Evolutionary conservation across 2,113 vertebrate genomes (phyloP).

Genomic region (Myxocyprinus asiaticus): DNA sequence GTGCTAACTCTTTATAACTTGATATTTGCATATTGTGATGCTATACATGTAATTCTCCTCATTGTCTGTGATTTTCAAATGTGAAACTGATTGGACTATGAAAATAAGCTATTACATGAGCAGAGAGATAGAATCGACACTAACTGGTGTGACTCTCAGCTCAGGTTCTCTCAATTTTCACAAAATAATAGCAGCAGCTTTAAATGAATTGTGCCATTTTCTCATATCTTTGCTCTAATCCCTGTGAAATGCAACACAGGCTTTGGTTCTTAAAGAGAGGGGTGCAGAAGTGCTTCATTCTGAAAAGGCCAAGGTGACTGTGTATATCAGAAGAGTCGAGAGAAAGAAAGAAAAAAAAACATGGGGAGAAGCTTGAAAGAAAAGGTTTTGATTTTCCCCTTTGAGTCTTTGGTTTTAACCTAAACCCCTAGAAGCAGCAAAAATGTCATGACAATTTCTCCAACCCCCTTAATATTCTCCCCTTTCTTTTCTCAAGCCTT

Average conservation of each 20-base stretch:
- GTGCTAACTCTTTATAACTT: conserved; percentile 55
- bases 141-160: neutral
- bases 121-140: no score
- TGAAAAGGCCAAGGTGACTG: conserved; percentile 61
- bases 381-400: conserved; percentile 66
- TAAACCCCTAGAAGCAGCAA: conserved; percentile 57
- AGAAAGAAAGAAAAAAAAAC: conserved; percentile 18
- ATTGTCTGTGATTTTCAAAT: no score
- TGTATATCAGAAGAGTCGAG: conserved; percentile 59
- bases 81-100: no score
- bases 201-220: neutral
- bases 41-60: neutral
- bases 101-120: no score
- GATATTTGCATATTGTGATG: neutral
- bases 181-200: neutral
- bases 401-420: conserved; percentile 61
- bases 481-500: conserved; percentile 40
- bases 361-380: neutral
- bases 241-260: conserved; percentile 13
- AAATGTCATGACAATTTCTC: conserved; percentile 58
- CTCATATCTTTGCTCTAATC: neutral
- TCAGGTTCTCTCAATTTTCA: neutral
- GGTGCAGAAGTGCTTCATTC: conserved; percentile 12
- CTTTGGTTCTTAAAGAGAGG: conserved; percentile 2
- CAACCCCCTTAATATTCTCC: conserved; percentile 34